phyloP scores from a whole-genome alignment of 2,113 vertebrate species.

The Ciconia maguari region DNA sequence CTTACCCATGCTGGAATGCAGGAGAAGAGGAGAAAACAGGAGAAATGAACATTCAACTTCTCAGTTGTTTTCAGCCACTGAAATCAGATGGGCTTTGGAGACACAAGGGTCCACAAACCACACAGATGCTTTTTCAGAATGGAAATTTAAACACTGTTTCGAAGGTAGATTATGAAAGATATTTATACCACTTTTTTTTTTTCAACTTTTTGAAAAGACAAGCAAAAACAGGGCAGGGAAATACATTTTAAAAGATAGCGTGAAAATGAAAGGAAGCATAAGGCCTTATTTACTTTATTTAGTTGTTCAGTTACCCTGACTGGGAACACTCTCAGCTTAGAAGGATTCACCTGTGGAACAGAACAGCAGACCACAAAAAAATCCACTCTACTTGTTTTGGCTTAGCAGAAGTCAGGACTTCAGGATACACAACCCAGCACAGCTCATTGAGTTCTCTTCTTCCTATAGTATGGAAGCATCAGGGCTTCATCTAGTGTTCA shows the following conservation, averaged over 20 bases:
- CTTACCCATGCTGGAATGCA: neutral
- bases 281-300: neutral
- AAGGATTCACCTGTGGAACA: neutral
- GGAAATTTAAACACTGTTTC: neutral
- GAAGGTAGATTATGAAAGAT: neutral
- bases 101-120: neutral
- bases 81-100: neutral
- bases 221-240: neutral
- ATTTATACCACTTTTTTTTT: neutral
- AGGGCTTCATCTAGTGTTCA: conserved; percentile 47
- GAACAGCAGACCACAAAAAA: neutral
- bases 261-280: neutral
- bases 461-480: neutral
- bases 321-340: neutral
- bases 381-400: neutral
- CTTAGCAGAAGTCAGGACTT: neutral
- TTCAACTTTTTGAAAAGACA: neutral
- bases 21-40: neutral
- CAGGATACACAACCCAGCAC: neutral
- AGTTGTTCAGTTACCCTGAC: neutral
- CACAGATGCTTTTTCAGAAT: neutral
- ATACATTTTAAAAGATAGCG: neutral
- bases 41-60: neutral
- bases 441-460: neutral
- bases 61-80: neutral